These are phyloP conservation scores for Pseudopodoces humilis DNA, from an alignment of 2,113 vertebrate genomes.

Conservation along the genomic window DNA sequence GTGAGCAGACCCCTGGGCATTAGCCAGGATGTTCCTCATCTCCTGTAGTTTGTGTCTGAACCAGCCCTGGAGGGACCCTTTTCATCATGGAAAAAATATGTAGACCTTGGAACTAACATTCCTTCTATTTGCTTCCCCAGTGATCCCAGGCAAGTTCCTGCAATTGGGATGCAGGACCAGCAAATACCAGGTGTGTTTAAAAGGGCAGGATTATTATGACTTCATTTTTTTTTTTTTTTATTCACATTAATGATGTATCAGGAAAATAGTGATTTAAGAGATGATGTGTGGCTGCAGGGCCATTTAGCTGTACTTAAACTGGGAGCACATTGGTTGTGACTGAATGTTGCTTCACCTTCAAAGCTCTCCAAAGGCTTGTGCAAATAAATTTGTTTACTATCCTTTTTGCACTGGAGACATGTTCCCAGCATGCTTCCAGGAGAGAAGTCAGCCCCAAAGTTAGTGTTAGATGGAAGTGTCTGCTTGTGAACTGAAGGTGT, in stretches of 20 bases:
- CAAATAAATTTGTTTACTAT: not conserved
- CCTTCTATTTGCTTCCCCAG: not conserved
- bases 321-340: not conserved
- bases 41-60: not conserved
- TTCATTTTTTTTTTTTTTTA: not conserved
- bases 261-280: not conserved
- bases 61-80: not conserved
- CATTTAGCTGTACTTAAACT: not conserved
- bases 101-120: not conserved
- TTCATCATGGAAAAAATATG: not conserved
- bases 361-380: not conserved
- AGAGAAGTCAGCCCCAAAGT: not conserved
- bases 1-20: not conserved
- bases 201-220: not conserved
- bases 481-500: not conserved
- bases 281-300: not conserved
- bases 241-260: not conserved
- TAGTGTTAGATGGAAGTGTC: not conserved
- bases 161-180: not conserved
- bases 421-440: not conserved
- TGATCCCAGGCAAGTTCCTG: not conserved
- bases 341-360: not conserved
- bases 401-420: not conserved
- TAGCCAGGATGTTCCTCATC: not conserved
- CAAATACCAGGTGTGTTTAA: not conserved